Percentiles rank a stretch among this genome's conserved stretches.
phyloP scores from a whole-genome alignment of 2,797 vertebrate genomes.

The Chanos chanos region DNA sequence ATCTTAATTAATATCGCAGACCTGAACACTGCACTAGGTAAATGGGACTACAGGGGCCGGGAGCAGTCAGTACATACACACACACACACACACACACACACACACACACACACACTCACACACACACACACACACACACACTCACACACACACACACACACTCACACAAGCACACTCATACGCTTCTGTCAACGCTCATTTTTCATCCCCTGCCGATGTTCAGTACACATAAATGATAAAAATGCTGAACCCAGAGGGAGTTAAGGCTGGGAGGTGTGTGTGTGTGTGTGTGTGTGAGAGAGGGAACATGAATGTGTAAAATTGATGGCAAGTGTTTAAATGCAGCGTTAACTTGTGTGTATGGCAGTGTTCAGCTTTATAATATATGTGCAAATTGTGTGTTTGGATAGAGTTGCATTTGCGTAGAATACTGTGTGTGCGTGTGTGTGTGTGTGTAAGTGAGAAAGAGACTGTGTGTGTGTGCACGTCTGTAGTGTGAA shows the following conservation, averaged over 20 bases:
- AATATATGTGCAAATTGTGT: not conserved
- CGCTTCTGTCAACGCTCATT: conserved; percentile 39
- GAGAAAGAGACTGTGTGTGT: no score
- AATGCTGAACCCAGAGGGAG: conserved; percentile 5
- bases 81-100: conserved; percentile 30
- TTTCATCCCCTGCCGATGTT: conserved; percentile 32
- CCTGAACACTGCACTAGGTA: conserved; percentile 78
- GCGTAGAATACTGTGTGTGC: no score
- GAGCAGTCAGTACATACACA: conserved; percentile 30
- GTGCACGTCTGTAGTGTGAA: no score
- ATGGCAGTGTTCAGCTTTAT: conserved; percentile 12
- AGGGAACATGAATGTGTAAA: no score
- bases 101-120: not conserved
- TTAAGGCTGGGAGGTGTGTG: not conserved
- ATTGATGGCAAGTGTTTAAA: not conserved
- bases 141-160: conserved; percentile 23
- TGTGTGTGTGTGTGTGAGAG: not conserved
- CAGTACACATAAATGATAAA: conserved; percentile 23
- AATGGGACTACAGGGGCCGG: conserved; percentile 71
- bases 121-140: conserved; percentile 16
- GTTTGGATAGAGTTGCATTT: no score
- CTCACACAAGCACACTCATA: not conserved
- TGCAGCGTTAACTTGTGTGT: not conserved
- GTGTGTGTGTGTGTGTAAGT: no score
- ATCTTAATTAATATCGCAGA: conserved; percentile 99